Conservation (phyloP, 2,113 vertebrate genomes). For the Elgaria multicarinata region DNA sequence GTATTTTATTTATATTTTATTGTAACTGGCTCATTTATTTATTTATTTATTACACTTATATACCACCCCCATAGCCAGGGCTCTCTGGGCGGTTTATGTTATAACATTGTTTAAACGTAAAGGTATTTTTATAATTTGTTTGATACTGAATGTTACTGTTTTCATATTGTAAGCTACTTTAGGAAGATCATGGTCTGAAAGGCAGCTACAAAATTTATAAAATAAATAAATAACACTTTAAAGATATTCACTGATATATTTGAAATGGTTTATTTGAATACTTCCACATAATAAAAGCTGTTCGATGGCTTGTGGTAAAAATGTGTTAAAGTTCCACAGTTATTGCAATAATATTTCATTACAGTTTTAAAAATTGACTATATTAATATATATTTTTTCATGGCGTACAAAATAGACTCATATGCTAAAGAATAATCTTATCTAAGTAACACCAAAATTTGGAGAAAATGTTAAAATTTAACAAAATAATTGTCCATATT, state of each 20-base stretch:
- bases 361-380: not conserved
- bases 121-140: too few species aligned
- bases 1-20: too few species aligned
- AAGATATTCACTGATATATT: not conserved
- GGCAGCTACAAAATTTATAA: too few species aligned
- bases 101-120: too few species aligned
- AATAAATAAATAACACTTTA: not conserved
- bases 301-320: rapidly evolving
- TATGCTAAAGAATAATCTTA: slow-evolving; percentile 74
- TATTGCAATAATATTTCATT: not conserved
- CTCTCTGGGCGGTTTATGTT: too few species aligned
- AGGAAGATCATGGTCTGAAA: too few species aligned
- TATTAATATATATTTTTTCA: slow-evolving; percentile 64
- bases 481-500: slow-evolving; percentile 77
- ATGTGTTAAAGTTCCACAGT: not conserved
- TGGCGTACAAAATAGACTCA: slow-evolving; percentile 63
- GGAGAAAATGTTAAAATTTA: slow-evolving; percentile 75
- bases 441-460: slow-evolving; percentile 77
- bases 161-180: too few species aligned
- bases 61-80: too few species aligned
- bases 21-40: too few species aligned
- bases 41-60: too few species aligned
- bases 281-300: rapidly evolving
- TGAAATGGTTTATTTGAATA: not conserved
- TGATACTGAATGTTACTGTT: too few species aligned